These are phyloP conservation scores for Phenganax marumi DNA, from an alignment of 92 coral and sea anemone genomes.

Conservation along the genomic window DNA sequence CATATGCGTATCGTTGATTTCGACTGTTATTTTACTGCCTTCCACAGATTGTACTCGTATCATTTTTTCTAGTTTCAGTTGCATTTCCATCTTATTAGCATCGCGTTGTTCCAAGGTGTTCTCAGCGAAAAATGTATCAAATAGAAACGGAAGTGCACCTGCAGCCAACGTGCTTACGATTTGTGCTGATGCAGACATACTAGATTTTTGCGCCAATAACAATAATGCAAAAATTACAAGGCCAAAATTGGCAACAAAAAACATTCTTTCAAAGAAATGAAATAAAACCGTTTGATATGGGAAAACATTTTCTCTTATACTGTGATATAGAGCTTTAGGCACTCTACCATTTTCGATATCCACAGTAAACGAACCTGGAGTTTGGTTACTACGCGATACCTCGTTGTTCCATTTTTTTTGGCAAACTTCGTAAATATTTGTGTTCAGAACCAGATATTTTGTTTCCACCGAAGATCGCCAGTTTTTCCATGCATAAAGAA, in stretches of 20 bases:
- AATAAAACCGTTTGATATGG: too few species aligned
- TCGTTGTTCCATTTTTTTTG: neutral
- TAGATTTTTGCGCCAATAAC: neutral
- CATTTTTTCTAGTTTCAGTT: too few species aligned
- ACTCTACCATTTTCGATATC: neutral
- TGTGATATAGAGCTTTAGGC: slow-evolving; percentile 2
- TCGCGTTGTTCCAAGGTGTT: neutral
- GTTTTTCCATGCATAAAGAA: neutral
- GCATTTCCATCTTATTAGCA: neutral
- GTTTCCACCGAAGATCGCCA: neutral
- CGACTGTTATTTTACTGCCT: too few species aligned
- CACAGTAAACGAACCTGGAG: neutral
- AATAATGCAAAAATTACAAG: neutral
- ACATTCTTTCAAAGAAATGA: neutral
- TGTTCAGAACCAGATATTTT: neutral
- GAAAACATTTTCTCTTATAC: neutral
- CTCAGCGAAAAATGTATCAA: neutral
- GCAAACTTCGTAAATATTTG: too few species aligned
- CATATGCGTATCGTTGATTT: too few species aligned
- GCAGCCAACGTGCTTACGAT: neutral
- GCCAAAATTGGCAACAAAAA: slow-evolving; percentile 5
- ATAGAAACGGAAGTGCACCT: too few species aligned
- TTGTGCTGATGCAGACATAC: too few species aligned
- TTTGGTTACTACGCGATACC: too few species aligned
- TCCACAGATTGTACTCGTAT: too few species aligned